A percentile compares a stretch with the other conserved stretches of the same genome.
Conservation (phyloP, 2,888 invertebrate genomes). For the Troilus luridus region DNA sequence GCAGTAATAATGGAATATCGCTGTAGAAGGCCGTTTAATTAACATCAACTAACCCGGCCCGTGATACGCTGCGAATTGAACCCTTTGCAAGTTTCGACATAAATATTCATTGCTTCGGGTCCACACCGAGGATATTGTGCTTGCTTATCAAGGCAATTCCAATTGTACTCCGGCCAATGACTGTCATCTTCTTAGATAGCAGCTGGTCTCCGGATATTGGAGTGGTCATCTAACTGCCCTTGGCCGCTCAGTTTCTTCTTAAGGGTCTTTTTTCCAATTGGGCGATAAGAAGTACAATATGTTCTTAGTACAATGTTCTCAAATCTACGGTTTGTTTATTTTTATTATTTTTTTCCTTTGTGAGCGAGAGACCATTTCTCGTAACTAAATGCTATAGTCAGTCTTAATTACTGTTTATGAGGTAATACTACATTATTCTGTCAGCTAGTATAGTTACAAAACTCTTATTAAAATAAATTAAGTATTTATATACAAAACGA, state of each 20-base stretch:
- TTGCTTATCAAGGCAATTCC: conserved; percentile 26
- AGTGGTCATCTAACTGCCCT: conserved; percentile 2
- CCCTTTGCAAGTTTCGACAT: conserved; percentile 24
- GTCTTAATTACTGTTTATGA: too few species aligned
- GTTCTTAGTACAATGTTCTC: too few species aligned
- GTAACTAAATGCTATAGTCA: too few species aligned
- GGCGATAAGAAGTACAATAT: neutral
- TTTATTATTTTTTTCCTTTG: too few species aligned
- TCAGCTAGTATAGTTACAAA: too few species aligned
- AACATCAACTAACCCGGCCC: neutral
- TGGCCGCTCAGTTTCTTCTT: neutral
- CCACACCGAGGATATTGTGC: neutral
- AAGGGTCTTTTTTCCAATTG: neutral
- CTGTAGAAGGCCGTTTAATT: conserved; percentile 12
- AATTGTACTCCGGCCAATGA: conserved; percentile 24
- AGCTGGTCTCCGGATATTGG: conserved; percentile 23
- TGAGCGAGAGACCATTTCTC: too few species aligned
- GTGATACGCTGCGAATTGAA: conserved; percentile 36
- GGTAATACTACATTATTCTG: too few species aligned
- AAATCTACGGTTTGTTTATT: too few species aligned
- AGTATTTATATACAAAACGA: too few species aligned
- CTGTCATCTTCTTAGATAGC: neutral
- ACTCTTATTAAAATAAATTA: too few species aligned
- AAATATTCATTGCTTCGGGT: conserved; percentile 33
- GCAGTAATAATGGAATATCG: conserved; percentile 33